Evolutionary conservation across 1,140 invertebrate genomes (phyloP).

Genomic region (Epicauta chinensis): DNA sequence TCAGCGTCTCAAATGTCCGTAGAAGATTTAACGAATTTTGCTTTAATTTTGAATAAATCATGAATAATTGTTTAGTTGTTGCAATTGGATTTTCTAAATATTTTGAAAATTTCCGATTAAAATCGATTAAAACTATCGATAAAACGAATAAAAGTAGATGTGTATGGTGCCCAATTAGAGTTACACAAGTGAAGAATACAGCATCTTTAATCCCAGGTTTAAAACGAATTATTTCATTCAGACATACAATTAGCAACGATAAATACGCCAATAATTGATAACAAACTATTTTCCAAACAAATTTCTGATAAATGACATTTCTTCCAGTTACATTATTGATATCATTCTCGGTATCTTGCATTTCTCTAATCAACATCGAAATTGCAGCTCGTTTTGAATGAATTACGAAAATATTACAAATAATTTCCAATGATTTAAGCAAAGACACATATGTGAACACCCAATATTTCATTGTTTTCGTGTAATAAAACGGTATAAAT

Average conservation of each 20-base stretch:
- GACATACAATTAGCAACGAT: too few species aligned
- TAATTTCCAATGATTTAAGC: too few species aligned
- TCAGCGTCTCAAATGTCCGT: neutral
- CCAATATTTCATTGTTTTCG: too few species aligned
- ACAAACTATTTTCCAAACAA: too few species aligned
- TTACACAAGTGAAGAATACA: too few species aligned
- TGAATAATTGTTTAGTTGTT: neutral
- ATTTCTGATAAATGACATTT: too few species aligned
- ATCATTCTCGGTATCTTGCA: neutral
- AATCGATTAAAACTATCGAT: neutral
- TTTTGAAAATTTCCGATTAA: neutral
- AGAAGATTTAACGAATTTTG: neutral
- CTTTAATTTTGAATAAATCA: neutral
- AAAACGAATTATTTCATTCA: too few species aligned
- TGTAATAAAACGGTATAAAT: neutral
- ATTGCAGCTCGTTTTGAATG: conserved; percentile 1
- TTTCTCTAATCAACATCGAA: neutral
- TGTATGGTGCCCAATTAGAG: neutral
- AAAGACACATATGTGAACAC: too few species aligned
- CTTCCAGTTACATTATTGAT: too few species aligned
- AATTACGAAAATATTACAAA: too few species aligned
- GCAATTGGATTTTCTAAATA: neutral
- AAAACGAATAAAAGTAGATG: neutral
- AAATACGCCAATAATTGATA: too few species aligned
- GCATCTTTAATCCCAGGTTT: too few species aligned